Base-by-base conservation (phyloP, 64 coral and sea anemone genomes). In the Montipora efflorescens region DNA sequence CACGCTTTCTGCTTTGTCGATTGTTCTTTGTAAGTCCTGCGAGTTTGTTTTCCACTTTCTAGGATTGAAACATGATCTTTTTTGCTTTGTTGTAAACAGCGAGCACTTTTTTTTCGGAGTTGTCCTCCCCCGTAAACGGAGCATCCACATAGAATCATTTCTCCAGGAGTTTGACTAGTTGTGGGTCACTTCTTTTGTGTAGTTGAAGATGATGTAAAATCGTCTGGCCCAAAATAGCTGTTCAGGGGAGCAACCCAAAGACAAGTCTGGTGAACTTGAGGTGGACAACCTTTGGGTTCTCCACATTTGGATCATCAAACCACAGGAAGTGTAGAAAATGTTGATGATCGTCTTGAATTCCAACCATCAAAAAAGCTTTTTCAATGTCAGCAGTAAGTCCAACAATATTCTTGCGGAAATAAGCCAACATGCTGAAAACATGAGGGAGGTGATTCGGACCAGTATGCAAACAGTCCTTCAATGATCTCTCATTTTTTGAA, bases 21-120 rank as follows among this genome's bases (percentile, higher is more conserved):
- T 91, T 47, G 48, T 16, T 57, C 53, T 48, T 67, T 67, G 64
- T n/a, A 95, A 47, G 9, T 62, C 50, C 7, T 4, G 4, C 6
- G 90, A 92, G 49, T 88, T 96, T 11, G 94, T 45, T 52, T 92
- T 69, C 90, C 79, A 92, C 21, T 92, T 92, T 23, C 84, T 4
- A 16, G 92, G 73, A 51, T 96, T 96, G 43, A 96, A 92, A 20
- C 94, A 89, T 92, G 12, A 92, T 45, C 48, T 22, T 12, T 59
- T 89, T 92, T 7, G 78, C 87, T 51, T 89, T 79, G 8, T 70
- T 58, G 47, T 93, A 93, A 82, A 25, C 43, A 5, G 83, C 55
- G 16, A 93, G 72, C 23, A 25, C 23, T 13, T 91, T 91, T 28
- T 85, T 48, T 22, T 93, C 45, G 22, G 62, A 49, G 16, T 43